Base-by-base conservation (phyloP, 2,797 vertebrate genomes). In the Psittacula derbiana region DNA sequence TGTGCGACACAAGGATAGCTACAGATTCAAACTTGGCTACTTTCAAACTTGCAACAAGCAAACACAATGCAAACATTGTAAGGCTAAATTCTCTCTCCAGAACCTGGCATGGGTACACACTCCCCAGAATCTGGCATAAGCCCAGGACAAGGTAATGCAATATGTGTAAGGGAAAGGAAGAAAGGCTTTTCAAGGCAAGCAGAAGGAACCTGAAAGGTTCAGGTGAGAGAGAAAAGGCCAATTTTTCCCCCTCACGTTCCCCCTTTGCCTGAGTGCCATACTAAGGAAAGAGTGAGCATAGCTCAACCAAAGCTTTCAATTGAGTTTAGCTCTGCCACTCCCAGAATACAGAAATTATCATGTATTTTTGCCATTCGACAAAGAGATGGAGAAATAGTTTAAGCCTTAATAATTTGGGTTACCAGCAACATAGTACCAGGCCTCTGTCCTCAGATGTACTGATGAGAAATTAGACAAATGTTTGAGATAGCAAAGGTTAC, bases 11-110 rank as follows among this genome's bases (percentile, higher is more conserved):
- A 83, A 81, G 58, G 82, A 78, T 36, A 90, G 69, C 72, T 94
- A 61, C 53, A 79, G 43, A 90, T 79, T 86, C 61, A 67, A 88
- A 87, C 5, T 18, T 43, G 88, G 76, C 80, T 67, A 12, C 60
- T 80, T 93, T 80, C 73, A 92, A 90, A 95, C 55, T 80, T 11
- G 4, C 33, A 84, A 73, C 21, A 36, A 88, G 74, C 82, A 81
- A 94, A 92, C 41, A 92, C 67, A 90, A 86, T 73, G 86, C 74
- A 86, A 92, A 93, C 50, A 90, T 46, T 93, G 57, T 91, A 74
- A 92, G 64, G 69, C 44, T 67, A 93, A 73, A 85, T 67, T 62
- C 83, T 86, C 73, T 33, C 73, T 86, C 86, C 83, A 81, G 62
- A 80, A 50, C 41, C 71, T 74, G 74, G 43, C 84, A 52, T 40